A percentile compares a stretch with the other conserved stretches of the same genome.
Conservation (phyloP, 2,888 invertebrate species). For the Brachyopa scutellaris region DNA sequence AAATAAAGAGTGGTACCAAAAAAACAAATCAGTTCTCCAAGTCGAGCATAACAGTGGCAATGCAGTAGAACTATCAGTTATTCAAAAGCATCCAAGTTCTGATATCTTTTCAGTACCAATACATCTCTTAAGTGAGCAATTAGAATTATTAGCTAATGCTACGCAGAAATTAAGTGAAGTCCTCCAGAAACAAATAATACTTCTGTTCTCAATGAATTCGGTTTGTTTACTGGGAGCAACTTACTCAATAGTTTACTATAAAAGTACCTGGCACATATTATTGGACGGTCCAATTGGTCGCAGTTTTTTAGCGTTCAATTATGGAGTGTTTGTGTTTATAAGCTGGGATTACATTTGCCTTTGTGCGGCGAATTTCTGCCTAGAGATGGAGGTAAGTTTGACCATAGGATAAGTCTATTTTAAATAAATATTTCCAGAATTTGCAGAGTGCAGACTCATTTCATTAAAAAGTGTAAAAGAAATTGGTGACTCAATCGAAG, state of each 20-base stretch:
- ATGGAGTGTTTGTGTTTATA: constrained; percentile 77
- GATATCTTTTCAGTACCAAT: constrained; percentile 24
- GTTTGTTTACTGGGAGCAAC: constrained; percentile 77
- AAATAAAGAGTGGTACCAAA: background rate
- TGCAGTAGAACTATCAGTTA: constrained; percentile 18
- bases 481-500: too few relatives aligned
- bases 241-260: constrained; percentile 75
- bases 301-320: constrained; percentile 76
- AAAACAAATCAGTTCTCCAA: constrained; percentile 8
- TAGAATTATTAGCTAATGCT: constrained; percentile 69
- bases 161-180: constrained; percentile 63
- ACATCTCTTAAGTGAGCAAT: constrained; percentile 34
- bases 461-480: too few relatives aligned
- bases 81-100: background rate
- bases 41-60: background rate
- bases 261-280: constrained; percentile 76
- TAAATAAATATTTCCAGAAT: background rate
- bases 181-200: constrained; percentile 74
- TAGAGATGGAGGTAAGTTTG: constrained; percentile 74
- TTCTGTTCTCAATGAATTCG: constrained; percentile 76
- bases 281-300: constrained; percentile 75
- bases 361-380: constrained; percentile 66
- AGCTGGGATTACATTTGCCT: constrained; percentile 77
- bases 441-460: too few relatives aligned
- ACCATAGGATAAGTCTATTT: background rate